Evolutionary conservation across 2,113 vertebrate genomes (phyloP), one percentile per base, ranked within the genome.

Genomic region (Myxocyprinus asiaticus): DNA sequence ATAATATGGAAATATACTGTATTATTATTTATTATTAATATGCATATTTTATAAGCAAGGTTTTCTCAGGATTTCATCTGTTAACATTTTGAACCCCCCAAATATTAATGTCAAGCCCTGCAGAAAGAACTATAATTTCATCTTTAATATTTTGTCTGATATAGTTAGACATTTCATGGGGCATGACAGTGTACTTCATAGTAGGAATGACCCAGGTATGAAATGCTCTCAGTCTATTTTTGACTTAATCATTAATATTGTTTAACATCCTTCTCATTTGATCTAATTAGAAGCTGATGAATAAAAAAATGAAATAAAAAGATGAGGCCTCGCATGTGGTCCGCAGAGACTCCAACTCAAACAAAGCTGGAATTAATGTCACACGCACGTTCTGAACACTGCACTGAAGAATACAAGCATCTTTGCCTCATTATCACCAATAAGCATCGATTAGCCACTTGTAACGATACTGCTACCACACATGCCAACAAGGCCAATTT

Each of bases 381-480:
- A 64, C 15, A 47, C 9, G 51, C 59, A 64, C 77, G 10, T 64
- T 70, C 48, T 45, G 15, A 9, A 10, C 58, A 8, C 58, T 42
- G 22, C 22, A 3, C 22, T 33, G 1, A n/a, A 47, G 51, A 61
- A 82, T 77, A 17, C 8, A 15, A 72, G 51, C 2, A 70, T 77
- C 67, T 0, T 67, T 71, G 45, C 74, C 74, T 82, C 62, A 77
- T 82, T 82, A 77, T 77, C 80, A 66, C 44, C 80, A 82, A 82
- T 82, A 77, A 77, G 61, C 63, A 4, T 82, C 80, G 72, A 67
- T 82, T 77, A 77, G 48, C 67, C 3, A 2, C 51, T 71, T 47
- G 17, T 55, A 82, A 59, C n/a, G 61, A 77, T 56, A 64, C 9
- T 44, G 44, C 61, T 14, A 58, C 5, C 62, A 65, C 75, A 72